Evolutionary conservation across 2,113 vertebrate species (phyloP).

Genomic region (Xiphias gladius): DNA sequence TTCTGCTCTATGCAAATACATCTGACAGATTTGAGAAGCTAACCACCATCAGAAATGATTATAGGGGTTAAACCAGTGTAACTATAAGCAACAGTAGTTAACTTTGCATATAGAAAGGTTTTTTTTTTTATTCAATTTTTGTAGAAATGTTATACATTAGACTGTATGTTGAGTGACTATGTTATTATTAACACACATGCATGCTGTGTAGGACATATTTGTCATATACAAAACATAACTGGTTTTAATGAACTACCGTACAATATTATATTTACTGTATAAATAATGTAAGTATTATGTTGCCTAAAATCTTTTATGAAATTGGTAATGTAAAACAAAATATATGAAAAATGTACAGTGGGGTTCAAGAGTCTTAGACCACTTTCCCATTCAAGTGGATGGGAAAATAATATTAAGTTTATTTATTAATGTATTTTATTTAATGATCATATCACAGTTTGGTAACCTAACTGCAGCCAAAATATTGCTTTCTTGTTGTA

Average conservation of each 20-base stretch:
- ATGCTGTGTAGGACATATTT: background rate
- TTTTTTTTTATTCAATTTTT: background rate
- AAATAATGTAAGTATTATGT: background rate
- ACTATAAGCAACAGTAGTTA: background rate
- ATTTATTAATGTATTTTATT: background rate
- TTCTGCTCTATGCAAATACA: background rate
- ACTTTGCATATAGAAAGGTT: background rate
- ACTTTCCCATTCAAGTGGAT: no score
- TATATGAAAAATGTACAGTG: background rate
- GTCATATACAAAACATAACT: background rate
- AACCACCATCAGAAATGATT: background rate
- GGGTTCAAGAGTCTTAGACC: no score
- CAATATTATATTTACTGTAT: background rate
- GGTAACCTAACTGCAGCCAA: background rate
- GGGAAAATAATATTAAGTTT: no score
- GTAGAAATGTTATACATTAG: background rate
- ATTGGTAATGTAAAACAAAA: background rate
- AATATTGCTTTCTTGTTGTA: background rate
- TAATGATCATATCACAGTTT: background rate
- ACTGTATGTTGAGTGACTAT: background rate
- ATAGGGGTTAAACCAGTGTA: background rate
- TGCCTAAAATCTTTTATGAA: background rate
- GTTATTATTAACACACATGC: no score
- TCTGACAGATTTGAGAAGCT: background rate
- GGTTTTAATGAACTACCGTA: no score